Conservation (phyloP, 2,888 invertebrate species). For the Alcis repandata region DNA sequence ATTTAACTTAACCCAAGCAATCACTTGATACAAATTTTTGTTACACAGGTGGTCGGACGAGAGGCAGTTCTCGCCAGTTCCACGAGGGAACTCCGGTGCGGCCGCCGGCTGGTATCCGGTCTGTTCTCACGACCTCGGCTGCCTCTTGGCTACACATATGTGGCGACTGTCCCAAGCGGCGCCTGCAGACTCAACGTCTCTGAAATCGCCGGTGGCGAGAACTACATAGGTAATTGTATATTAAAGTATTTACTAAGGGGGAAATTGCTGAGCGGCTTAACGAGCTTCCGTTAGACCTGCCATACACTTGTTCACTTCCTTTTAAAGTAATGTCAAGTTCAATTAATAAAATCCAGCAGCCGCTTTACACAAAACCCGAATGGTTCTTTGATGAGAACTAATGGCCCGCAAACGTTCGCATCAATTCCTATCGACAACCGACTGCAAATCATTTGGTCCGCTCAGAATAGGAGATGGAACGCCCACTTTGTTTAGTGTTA, state of each 20-base stretch:
- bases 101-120: constrained; percentile 91
- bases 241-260: too few species aligned
- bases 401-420: constrained; percentile 72
- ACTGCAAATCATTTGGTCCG: constrained; percentile 68
- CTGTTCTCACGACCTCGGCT: constrained; percentile 94
- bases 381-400: constrained; percentile 72
- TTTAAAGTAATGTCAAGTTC: constrained; percentile 16
- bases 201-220: constrained; percentile 92
- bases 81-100: constrained; percentile 79
- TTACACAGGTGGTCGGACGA: constrained; percentile 93
- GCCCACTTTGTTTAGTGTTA: constrained; percentile 65
- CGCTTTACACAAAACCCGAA: constrained; percentile 50
- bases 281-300: not conserved
- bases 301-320: constrained; percentile 7
- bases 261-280: too few species aligned
- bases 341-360: constrained; percentile 17
- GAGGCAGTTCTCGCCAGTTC: constrained; percentile 93
- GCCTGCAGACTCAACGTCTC: constrained; percentile 95
- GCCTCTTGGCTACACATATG: constrained; percentile 93
- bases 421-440: constrained; percentile 58
- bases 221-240: constrained; percentile 93
- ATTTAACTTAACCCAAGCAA: not conserved
- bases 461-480: constrained; percentile 58
- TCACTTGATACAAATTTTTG: constrained; percentile 42
- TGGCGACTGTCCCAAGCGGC: constrained; percentile 94